Base-by-base conservation (phyloP, 64 coral and sea anemone genomes). In the Montipora efflorescens region DNA sequence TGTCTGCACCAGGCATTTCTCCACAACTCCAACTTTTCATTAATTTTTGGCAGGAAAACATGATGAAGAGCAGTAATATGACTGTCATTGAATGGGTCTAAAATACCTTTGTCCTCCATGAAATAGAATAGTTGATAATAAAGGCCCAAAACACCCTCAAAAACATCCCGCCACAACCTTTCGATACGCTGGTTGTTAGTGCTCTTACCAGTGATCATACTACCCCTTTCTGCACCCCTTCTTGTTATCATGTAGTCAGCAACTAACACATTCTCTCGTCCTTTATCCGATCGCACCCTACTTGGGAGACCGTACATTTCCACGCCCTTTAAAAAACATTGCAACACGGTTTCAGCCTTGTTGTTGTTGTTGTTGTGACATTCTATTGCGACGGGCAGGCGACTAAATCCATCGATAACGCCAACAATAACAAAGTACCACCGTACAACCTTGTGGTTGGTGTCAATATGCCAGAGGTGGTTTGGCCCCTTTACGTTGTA, bases 351-450 rank as follows among this genome's bases (percentile, higher is more conserved):
- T 78, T 61, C 87, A 64, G 74, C 74, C 47, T 64, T 78, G 52
- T 90, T 90, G 47, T 64, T 64, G 18, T 47, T 25, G 25, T 25
- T 25, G 25, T 25, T 25, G 25, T 25, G 28, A 75, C 87, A 61
- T 20, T 59, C 55, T 5, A 78, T 5, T 48, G 64, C 64, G 28
- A 90, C 74, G 5, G 52, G 87, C 74, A 67, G 53, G 19, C 87
- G 48, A 13, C 87, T 90, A 48, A 90, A 90, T 67, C 87, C 87
- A 14, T 90, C 74, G 46, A 78, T 79, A 47, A 53, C 74, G 28
- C 87, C 55, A 47, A 90, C 77, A 79, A 90, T 78, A 67, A 90
- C 75, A 59, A 90, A 79, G 75, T 79, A 44, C 87, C 87, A 90
- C 1, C 87, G 52, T 66, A 90, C 75, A 45, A 90, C 74, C 64